Percentiles rank a stretch among this genome's conserved stretches.
Conservation (phyloP, 2,113 vertebrate species). For the Toxotes jaculatrix region DNA sequence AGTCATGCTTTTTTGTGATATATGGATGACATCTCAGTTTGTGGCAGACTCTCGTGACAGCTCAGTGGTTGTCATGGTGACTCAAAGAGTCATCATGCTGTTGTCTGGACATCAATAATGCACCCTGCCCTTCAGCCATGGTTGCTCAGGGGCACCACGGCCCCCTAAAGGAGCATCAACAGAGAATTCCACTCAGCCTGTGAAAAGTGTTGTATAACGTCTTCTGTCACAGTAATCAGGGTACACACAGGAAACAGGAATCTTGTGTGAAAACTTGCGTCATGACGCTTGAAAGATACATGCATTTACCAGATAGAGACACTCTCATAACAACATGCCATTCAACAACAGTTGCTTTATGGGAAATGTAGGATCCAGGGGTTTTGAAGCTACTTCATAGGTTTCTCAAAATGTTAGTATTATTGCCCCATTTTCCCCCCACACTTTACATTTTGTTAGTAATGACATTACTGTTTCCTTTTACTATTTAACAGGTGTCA, state of each 20-base stretch:
- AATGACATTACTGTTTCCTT: too few species aligned
- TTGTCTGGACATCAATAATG: too few species aligned
- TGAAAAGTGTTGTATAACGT: neutral
- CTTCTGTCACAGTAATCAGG: neutral
- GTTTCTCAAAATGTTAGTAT: too few species aligned
- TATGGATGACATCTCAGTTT: constrained; percentile 25
- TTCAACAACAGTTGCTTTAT: neutral
- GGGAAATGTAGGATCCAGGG: neutral
- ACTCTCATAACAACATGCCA: neutral
- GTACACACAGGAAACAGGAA: neutral
- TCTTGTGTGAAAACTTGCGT: neutral
- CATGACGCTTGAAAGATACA: neutral
- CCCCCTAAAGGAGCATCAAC: too few species aligned
- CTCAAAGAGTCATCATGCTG: neutral
- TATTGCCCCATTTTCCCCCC: too few species aligned
- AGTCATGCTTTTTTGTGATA: constrained; percentile 6
- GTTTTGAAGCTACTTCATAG: too few species aligned
- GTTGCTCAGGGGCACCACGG: too few species aligned
- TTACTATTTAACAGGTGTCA: too few species aligned
- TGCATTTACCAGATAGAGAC: neutral
- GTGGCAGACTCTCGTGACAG: constrained; percentile 37
- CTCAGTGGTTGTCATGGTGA: constrained; percentile 30
- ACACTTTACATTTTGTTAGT: too few species aligned
- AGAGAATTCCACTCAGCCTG: too few species aligned
- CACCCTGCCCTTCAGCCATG: too few species aligned